phyloP scores from a whole-genome alignment of 1,140 invertebrate species.

The Drosophila asahinai region DNA sequence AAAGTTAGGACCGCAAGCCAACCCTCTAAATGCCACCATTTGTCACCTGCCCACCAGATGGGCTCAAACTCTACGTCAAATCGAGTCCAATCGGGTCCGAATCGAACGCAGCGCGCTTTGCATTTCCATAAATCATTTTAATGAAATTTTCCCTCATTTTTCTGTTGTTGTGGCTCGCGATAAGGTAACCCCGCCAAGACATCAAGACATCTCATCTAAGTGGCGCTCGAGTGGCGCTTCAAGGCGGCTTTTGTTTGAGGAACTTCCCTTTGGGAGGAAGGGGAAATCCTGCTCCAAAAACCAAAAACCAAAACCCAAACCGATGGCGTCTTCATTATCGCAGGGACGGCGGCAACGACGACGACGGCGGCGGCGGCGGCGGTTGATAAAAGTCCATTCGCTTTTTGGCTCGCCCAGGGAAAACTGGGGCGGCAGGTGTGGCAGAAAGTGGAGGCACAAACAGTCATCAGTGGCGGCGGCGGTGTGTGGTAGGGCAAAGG shows the following conservation, averaged over 20 bases:
- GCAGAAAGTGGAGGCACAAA: conserved; percentile 43
- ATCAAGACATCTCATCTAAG: conserved; percentile 83
- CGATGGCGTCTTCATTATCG: conserved; percentile 79
- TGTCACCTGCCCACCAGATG: conserved; percentile 57
- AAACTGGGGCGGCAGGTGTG: conserved; percentile 67
- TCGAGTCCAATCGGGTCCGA: conserved; percentile 16
- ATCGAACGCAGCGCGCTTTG: conserved; percentile 66
- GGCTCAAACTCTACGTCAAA: not conserved
- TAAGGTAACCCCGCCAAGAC: conserved; percentile 50
- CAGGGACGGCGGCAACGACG: conserved; percentile 38
- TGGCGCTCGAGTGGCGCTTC: conserved; percentile 75
- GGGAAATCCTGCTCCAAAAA: conserved; percentile 12
- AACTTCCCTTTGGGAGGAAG: conserved; percentile 10
- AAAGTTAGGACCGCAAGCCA: conserved; percentile 29
- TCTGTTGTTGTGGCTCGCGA: conserved; percentile 29
- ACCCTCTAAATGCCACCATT: conserved; percentile 69
- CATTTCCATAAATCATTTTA: conserved; percentile 83
- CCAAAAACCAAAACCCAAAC: conserved; percentile 49
- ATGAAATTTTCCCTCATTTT: conserved; percentile 65
- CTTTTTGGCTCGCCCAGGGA: conserved; percentile 52
- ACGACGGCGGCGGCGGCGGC: conserved; percentile 45
- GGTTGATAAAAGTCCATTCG: conserved; percentile 71
- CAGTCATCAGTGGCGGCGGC: not conserved
- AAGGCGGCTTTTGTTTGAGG: conserved; percentile 71
- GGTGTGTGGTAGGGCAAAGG: not conserved